Base-by-base conservation (phyloP, 2,888 invertebrate genomes). In the Campoplex capitator region DNA sequence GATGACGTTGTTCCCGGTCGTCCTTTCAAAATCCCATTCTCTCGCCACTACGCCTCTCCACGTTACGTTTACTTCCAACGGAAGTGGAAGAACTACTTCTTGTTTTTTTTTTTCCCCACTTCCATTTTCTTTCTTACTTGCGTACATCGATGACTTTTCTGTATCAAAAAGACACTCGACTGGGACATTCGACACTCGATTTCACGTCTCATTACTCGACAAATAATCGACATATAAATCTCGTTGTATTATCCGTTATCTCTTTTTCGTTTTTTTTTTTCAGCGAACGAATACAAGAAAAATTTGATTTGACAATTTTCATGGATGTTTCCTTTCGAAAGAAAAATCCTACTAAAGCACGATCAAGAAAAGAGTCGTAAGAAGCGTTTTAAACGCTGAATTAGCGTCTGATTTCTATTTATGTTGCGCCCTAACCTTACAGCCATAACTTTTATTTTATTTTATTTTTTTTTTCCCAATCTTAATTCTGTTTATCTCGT, bases 1-100 rank as follows among this genome's bases (percentile, higher is more conserved):
- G 78, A 76, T 87, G 82, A 87, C 70, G 58, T 84, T 74, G 71
- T 75, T 54, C 75, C 35, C 68, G 42, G 74, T 16, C 54, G 38
- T 70, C 38, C 42, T 77, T 23, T 67, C 51, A 48, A 67, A 82
- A 68, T 75, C 74, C 70, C 70, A 71, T 71, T 35, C 62, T 76
- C 62, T 80, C 65, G 28, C 58, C 56, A 28, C 62, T 4, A 13
- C 76, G 23, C 54, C 73, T 54, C 28, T 68, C 35, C 23, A 38
- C 23, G 56, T 38, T 42, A 48, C 54, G 54, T 28, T 54, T 62
- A 6, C 62, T 16, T 32, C 13, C 16, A 32, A 62, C 62, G 62
- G 32, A 62, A 62, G 32, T 2, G 6, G 7, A 16, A 62, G 62
- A 16, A 32, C 35, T 9, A 74, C 18, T 16, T 9, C 16, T 71